phyloP scores from a whole-genome alignment of 2,888 invertebrate species.

The Pherbina coryleti region DNA sequence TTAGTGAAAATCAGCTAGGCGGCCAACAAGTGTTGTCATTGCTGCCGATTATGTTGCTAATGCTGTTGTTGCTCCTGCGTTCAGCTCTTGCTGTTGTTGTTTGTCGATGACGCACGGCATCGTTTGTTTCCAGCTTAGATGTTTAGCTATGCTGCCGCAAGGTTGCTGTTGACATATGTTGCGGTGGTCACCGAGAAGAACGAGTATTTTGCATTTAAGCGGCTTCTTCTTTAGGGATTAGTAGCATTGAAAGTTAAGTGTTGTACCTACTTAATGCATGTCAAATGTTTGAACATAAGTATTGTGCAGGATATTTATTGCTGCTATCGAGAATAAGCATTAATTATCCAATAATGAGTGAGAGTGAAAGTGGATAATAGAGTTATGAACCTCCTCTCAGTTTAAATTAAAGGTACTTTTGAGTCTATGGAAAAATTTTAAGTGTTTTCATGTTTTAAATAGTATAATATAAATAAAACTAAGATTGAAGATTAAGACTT shows the following conservation, averaged over 20 bases:
- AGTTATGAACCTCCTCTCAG: not conserved
- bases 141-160: not conserved
- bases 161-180: constrained; percentile 20
- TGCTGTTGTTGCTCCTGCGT: too few species aligned
- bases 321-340: not conserved
- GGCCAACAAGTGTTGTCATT: not conserved
- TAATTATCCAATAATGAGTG: constrained; percentile 1
- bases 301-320: not conserved
- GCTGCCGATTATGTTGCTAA: not conserved
- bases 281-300: constrained; percentile 15
- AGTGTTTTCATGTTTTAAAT: too few species aligned
- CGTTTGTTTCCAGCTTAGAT: not conserved
- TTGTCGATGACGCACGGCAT: constrained; percentile 17
- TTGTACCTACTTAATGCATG: not conserved
- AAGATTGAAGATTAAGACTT: too few species aligned
- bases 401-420: not conserved
- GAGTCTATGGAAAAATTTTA: not conserved
- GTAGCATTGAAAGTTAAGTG: not conserved
- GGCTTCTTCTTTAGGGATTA: not conserved
- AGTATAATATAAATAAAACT: too few species aligned
- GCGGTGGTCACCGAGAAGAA: constrained; percentile 10
- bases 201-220: not conserved
- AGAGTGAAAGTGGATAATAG: not conserved
- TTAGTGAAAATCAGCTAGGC: not conserved
- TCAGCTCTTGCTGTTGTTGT: not conserved